A percentile compares a stretch with the other conserved stretches of the same genome.
Evolutionary conservation across 2,113 vertebrate genomes (phyloP).

Genomic region (Solenodon paradoxus): DNA sequence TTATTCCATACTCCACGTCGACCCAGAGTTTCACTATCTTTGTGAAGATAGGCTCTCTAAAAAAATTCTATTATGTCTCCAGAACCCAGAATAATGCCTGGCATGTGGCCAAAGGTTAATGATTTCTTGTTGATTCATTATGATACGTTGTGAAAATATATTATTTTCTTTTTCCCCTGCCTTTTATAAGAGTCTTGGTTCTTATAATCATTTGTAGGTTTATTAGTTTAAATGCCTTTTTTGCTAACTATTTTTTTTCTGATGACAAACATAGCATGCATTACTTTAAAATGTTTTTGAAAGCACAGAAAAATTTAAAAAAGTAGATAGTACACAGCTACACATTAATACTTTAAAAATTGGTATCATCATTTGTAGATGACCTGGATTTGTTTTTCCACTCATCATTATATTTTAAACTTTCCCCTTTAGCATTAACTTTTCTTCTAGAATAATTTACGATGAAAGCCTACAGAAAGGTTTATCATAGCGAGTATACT

Average conservation of each 20-base stretch:
- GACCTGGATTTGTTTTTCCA: background rate
- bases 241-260: background rate
- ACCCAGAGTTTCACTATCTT: background rate
- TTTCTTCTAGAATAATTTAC: conserved; percentile 8
- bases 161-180: background rate
- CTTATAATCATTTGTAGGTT: background rate
- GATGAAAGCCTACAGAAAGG: background rate
- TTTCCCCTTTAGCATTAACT: background rate
- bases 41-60: background rate
- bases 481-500: background rate
- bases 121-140: background rate
- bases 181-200: background rate
- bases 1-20: background rate
- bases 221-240: background rate
- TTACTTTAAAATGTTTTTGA: conserved; percentile 17
- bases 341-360: background rate
- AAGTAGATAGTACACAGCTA: background rate
- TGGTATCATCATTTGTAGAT: conserved; percentile 20
- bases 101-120: background rate
- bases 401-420: background rate
- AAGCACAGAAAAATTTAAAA: background rate
- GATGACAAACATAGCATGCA: conserved; percentile 6
- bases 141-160: background rate
- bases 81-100: background rate
- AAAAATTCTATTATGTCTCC: background rate